phyloP scores from a whole-genome alignment of 2,888 invertebrate species.

The Perizoma flavofasciatum region DNA sequence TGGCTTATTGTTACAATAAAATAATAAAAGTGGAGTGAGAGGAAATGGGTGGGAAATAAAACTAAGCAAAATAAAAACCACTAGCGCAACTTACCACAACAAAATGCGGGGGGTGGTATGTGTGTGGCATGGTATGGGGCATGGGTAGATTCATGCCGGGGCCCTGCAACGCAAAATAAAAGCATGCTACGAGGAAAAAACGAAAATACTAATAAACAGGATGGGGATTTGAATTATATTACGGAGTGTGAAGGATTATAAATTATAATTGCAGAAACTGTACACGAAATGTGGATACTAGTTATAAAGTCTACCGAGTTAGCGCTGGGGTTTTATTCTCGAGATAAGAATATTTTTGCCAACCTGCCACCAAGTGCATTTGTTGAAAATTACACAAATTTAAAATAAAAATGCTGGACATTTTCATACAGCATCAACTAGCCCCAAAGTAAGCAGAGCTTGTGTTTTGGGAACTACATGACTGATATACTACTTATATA shows the following conservation, averaged over 20 bases:
- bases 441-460: too few relatives aligned
- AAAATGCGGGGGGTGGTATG: constrained; percentile 83
- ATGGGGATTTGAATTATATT: constrained; percentile 20
- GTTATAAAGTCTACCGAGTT: constrained; percentile 14
- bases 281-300: constrained; percentile 1
- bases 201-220: constrained; percentile 49
- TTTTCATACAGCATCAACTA: too few relatives aligned
- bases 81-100: constrained; percentile 75
- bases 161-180: constrained; percentile 79
- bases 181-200: constrained; percentile 73
- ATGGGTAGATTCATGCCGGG: constrained; percentile 81
- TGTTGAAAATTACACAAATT: too few relatives aligned
- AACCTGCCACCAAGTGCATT: too few relatives aligned
- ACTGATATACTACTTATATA: too few relatives aligned
- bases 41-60: constrained; percentile 30
- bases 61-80: constrained; percentile 44
- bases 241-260: constrained; percentile 1
- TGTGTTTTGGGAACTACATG: too few relatives aligned
- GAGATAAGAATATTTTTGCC: too few relatives aligned
- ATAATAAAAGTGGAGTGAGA: not conserved
- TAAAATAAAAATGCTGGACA: too few relatives aligned
- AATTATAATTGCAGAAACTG: constrained; percentile 22
- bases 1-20: not conserved
- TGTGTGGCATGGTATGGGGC: constrained; percentile 81
- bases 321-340: too few relatives aligned